Evolutionary conservation across 2,888 invertebrate species (phyloP).

Genomic region (Nowickia ferox): DNA sequence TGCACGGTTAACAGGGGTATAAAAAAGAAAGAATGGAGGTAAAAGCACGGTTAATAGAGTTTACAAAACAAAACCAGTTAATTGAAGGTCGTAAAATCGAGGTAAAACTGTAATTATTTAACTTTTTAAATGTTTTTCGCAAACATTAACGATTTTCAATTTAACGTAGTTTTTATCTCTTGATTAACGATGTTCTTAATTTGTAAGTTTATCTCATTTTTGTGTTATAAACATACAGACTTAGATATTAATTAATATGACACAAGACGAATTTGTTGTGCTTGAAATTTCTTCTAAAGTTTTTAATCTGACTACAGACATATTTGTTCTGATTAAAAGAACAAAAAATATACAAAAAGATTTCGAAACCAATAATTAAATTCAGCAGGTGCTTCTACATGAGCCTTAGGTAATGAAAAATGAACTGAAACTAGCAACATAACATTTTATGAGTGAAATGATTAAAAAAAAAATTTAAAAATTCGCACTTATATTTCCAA

Average conservation of each 20-base stretch:
- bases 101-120: too few species aligned
- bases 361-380: slow-evolving; percentile 23
- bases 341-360: neutral
- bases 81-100: too few species aligned
- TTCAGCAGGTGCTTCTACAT: slow-evolving; percentile 29
- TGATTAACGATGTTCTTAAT: neutral
- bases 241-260: slow-evolving; percentile 10
- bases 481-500: neutral
- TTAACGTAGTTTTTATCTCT: neutral
- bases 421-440: too few species aligned
- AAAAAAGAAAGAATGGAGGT: too few species aligned
- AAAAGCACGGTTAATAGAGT: too few species aligned
- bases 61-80: too few species aligned
- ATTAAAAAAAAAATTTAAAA: slow-evolving; percentile 32
- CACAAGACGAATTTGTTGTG: neutral
- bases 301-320: slow-evolving; percentile 50
- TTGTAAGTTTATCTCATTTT: neutral
- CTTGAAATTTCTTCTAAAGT: neutral
- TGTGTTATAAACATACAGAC: neutral
- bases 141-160: neutral
- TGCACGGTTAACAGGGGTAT: too few species aligned
- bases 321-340: slow-evolving; percentile 50
- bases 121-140: neutral
- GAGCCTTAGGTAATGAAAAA: too few species aligned
- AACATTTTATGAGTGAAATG: slow-evolving; percentile 29